Evolutionary conservation across 2,888 invertebrate genomes (phyloP).

Genomic region (Eupsilia transversa): DNA sequence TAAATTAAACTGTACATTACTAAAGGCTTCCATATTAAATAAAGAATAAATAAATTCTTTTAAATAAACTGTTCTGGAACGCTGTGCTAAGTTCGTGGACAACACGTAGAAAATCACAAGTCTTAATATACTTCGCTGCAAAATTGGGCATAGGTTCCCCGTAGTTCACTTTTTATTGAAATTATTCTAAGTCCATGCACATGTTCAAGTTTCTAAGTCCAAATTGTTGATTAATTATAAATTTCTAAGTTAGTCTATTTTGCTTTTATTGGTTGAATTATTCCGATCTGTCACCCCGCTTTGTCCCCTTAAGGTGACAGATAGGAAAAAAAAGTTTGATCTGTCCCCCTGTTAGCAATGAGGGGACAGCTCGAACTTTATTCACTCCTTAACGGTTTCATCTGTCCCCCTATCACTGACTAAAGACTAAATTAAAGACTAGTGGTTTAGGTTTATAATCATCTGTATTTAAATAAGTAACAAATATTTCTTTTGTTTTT

Average conservation of each 20-base stretch:
- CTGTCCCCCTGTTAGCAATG: too few relatives aligned
- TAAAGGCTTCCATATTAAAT: background rate
- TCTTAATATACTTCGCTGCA: background rate
- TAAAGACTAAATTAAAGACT: too few relatives aligned
- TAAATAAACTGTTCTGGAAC: background rate
- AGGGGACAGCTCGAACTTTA: too few relatives aligned
- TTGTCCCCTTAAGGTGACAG: too few relatives aligned
- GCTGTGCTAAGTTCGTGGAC: background rate
- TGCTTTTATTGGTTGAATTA: background rate
- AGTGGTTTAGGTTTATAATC: too few relatives aligned
- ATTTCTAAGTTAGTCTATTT: background rate
- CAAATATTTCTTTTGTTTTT: too few relatives aligned
- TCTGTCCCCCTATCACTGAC: too few relatives aligned
- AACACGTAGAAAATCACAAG: background rate
- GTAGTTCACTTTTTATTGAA: slow-evolving; percentile 8
- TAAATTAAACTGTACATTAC: slow-evolving; percentile 12
- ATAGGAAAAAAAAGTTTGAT: too few relatives aligned
- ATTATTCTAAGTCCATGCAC: slow-evolving; percentile 5
- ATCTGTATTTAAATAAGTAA: too few relatives aligned
- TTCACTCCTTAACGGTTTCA: too few relatives aligned
- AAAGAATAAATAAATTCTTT: background rate
- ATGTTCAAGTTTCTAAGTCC: background rate
- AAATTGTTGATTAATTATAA: background rate
- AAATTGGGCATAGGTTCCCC: slow-evolving; percentile 10
- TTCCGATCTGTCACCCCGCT: too few relatives aligned